These are phyloP conservation scores for Pasiphila rectangulata DNA, from an alignment of 2,888 invertebrate species.

Conservation along the genomic window DNA sequence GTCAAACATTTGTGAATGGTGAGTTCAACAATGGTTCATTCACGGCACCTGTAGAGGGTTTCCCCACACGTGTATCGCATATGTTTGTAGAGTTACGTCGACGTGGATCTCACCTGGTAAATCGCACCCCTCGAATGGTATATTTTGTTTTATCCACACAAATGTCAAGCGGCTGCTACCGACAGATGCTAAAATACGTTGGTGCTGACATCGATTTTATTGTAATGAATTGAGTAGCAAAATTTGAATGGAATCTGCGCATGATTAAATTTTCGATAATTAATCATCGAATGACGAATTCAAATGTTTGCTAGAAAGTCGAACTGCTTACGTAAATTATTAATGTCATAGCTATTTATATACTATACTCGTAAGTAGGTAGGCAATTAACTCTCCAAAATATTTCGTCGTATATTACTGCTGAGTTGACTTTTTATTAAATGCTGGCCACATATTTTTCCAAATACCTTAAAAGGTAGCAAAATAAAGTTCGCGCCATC, in stretches of 20 bases:
- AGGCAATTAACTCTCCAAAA: no score
- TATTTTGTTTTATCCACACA: constrained; percentile 67
- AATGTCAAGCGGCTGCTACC: constrained; percentile 75
- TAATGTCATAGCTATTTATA: no score
- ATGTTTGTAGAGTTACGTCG: constrained; percentile 40
- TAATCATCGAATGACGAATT: not conserved
- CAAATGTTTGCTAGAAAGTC: no score
- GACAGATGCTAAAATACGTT: constrained; percentile 81
- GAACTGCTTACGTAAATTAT: no score
- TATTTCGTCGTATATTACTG: no score
- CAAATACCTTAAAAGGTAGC: no score
- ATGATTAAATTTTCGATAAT: constrained; percentile 1
- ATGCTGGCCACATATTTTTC: no score
- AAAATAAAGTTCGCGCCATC: no score
- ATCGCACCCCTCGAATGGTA: constrained; percentile 70
- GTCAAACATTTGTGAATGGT: constrained; percentile 69
- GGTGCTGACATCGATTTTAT: constrained; percentile 64
- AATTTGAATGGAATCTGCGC: constrained; percentile 28
- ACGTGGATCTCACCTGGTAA: constrained; percentile 70
- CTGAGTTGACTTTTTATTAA: no score
- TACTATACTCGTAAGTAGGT: no score
- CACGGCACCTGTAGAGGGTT: constrained; percentile 75
- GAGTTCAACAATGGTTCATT: constrained; percentile 61
- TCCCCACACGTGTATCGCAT: constrained; percentile 68
- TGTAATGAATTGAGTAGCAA: constrained; percentile 38